A percentile compares a stretch with the other conserved stretches of the same genome.
phyloP scores from a whole-genome alignment of 2,113 vertebrate species.

The Pituophis catenifer region DNA sequence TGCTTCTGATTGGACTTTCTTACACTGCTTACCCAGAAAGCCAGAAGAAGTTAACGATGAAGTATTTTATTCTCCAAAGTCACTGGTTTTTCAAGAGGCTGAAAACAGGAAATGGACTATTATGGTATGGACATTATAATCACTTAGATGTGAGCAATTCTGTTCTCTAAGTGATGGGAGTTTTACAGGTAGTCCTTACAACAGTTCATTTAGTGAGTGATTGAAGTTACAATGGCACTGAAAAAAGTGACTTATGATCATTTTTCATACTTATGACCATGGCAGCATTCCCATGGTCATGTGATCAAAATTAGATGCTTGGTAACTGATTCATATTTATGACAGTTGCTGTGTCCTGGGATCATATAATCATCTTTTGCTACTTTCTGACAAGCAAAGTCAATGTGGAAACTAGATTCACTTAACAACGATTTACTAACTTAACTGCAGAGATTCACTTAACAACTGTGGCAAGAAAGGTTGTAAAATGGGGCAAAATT shows the following conservation, averaged over 20 bases:
- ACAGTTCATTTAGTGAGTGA: background rate
- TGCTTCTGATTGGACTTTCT: slow-evolving; percentile 87
- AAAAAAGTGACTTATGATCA: background rate
- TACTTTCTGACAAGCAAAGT: background rate
- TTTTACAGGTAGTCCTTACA: background rate
- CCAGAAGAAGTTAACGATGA: slow-evolving; percentile 90
- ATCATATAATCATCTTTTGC: background rate
- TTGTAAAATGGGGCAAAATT: background rate
- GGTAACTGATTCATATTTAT: background rate
- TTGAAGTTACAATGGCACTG: background rate
- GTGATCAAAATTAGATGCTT: background rate
- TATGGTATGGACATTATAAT: slow-evolving; percentile 73
- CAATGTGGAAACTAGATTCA: background rate
- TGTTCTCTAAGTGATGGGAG: background rate
- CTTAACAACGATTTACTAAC: background rate
- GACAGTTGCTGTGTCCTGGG: background rate
- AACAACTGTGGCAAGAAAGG: background rate
- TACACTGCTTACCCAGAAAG: slow-evolving; percentile 90
- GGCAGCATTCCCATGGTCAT: background rate
- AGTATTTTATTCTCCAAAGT: slow-evolving; percentile 88
- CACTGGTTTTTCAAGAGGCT: slow-evolving; percentile 87
- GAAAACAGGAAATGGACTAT: slow-evolving; percentile 97
- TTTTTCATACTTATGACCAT: background rate
- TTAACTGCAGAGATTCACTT: background rate
- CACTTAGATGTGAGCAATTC: background rate